phyloP scores from a whole-genome alignment of 2,888 invertebrate genomes.

The Alitta virens region DNA sequence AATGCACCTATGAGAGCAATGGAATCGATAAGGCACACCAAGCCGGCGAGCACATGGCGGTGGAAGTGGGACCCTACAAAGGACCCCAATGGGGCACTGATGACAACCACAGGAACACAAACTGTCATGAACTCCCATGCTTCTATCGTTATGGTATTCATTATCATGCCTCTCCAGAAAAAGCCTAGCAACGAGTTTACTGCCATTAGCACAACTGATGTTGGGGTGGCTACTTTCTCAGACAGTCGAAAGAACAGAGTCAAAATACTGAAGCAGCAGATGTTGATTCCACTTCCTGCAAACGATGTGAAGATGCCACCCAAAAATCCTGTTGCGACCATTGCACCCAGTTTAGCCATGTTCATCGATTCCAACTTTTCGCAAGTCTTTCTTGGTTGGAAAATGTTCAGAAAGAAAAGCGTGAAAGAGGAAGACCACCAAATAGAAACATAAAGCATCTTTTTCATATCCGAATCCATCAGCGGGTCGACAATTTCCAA shows the following conservation, averaged over 20 bases:
- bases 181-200: slow-evolving; percentile 30
- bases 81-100: slow-evolving; percentile 37
- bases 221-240: slow-evolving; percentile 48
- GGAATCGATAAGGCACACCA: slow-evolving; percentile 35
- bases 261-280: slow-evolving; percentile 40
- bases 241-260: slow-evolving; percentile 26
- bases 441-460: slow-evolving; percentile 50
- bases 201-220: slow-evolving; percentile 48
- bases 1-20: slow-evolving; percentile 26
- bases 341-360: slow-evolving; percentile 34
- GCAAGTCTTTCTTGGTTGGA: slow-evolving; percentile 33
- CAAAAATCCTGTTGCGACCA: slow-evolving; percentile 40
- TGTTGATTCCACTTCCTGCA: slow-evolving; percentile 49
- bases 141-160: slow-evolving; percentile 1
- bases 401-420: slow-evolving; percentile 42
- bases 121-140: slow-evolving; percentile 37
- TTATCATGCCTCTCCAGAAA: slow-evolving; percentile 11
- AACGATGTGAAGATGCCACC: slow-evolving; percentile 47
- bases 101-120: slow-evolving; percentile 30
- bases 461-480: slow-evolving; percentile 39
- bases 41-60: slow-evolving; percentile 32
- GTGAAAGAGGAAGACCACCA: slow-evolving; percentile 50
- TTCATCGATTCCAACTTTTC: slow-evolving; percentile 23
- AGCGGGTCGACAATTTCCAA: slow-evolving; percentile 37
- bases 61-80: slow-evolving; percentile 37